These are phyloP conservation scores for Drosophila rubida DNA, from an alignment of 2,888 invertebrate species.

Conservation along the genomic window DNA sequence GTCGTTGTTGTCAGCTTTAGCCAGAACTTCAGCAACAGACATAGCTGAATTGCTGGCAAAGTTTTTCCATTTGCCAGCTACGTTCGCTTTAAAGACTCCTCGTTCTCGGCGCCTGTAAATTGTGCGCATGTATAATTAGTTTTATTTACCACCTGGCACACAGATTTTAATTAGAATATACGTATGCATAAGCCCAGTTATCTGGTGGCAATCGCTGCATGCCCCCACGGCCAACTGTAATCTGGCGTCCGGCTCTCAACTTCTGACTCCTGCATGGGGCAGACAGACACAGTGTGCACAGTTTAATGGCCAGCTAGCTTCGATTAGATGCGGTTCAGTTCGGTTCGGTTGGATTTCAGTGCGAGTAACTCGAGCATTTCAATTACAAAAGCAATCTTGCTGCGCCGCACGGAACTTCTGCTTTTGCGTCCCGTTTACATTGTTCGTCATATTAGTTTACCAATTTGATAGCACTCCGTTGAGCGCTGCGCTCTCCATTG, in stretches of 20 bases:
- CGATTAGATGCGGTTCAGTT: constrained; percentile 4
- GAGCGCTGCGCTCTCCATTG: neutral
- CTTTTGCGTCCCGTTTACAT: constrained; percentile 14
- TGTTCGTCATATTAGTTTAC: constrained; percentile 60
- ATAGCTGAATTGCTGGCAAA: constrained; percentile 55
- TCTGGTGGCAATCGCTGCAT: constrained; percentile 28
- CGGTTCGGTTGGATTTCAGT: constrained; percentile 12
- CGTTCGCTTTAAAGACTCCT: constrained; percentile 53
- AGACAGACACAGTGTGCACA: constrained; percentile 46
- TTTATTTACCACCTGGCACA: constrained; percentile 76
- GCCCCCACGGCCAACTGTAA: constrained; percentile 11
- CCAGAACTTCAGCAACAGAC: constrained; percentile 69
- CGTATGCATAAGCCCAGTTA: constrained; percentile 51
- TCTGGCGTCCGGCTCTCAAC: constrained; percentile 1
- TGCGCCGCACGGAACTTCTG: constrained; percentile 1
- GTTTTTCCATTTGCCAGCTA: constrained; percentile 62
- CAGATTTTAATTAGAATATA: constrained; percentile 77
- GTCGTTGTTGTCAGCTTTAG: constrained; percentile 38
- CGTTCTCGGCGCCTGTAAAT: constrained; percentile 13
- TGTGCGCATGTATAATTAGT: constrained; percentile 74
- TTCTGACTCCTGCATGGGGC: constrained; percentile 4
- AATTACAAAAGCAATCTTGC: constrained; percentile 71
- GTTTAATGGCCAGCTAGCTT: constrained; percentile 22
- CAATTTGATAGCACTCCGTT: constrained; percentile 35
- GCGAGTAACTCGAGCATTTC: constrained; percentile 70